Base-by-base conservation (phyloP, 92 coral and sea anemone genomes). In the Micromussa lordhowensis region DNA sequence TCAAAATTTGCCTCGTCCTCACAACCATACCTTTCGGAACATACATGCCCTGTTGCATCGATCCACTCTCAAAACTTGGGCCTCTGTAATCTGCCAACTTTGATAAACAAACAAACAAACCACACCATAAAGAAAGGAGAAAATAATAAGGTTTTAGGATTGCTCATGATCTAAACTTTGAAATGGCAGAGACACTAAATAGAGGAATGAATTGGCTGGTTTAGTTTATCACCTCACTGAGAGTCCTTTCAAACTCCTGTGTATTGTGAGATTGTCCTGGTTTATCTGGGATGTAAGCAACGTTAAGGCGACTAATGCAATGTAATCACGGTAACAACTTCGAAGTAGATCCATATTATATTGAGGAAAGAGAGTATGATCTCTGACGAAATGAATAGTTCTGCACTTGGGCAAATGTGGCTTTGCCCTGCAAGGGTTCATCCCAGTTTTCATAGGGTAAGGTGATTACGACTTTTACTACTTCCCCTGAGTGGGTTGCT, bases 1-100 rank as follows among this genome's bases (percentile, higher is more conserved):
- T 58, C 24, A 83, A 19, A 40, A 0, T 19, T 58, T 17, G n/a
- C 24, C 36, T 71, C 30, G 1, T 24, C 14, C n/a, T 7, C 29
- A 19, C 29, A 63, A 66, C 9, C 28, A 66, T 66, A 95, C 98
- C 98, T 93, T 96, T 96, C 12, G 98, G 98, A 24, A 94, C 90
- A 57, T 98, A 98, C 82, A 90, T 94, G 68, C 99, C 99, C 86
- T 98, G 99, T 34, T 98, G 99, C 99, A 98, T 98, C 14, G 88
- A 92, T 36, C 95, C 98, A 90, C 98, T 94, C 84, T 98, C 99
- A 93, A 96, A 98, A 0, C 98, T 95, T 7, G 99, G 99, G 48
- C 92, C 96, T 79, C 91, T 94, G 91, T 98, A 98, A 81, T 94
- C 98, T 77, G 99, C 97, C 85, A 98, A 75, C 99, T 97, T 84